These are phyloP conservation scores for Drosophila birchii DNA, from an alignment of 2,888 invertebrate species.

Conservation along the genomic window DNA sequence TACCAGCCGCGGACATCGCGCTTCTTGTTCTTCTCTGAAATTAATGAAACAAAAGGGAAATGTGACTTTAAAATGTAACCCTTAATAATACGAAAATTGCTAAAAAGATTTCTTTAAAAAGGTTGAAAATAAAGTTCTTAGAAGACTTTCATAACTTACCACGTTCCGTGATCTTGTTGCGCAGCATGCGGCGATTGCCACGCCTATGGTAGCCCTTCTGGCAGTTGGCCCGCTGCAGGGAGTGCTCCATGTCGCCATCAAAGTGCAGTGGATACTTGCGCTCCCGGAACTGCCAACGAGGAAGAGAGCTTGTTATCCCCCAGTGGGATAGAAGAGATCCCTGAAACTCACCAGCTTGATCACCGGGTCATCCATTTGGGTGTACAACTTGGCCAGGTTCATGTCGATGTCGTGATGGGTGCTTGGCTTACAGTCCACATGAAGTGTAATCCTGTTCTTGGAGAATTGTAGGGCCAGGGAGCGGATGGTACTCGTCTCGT, in stretches of 20 bases:
- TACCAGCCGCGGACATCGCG: conserved; percentile 85
- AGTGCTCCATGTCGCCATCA: conserved; percentile 83
- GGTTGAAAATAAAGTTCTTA: too few relatives aligned
- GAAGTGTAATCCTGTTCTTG: conserved; percentile 82
- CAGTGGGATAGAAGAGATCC: background rate
- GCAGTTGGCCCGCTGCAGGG: conserved; percentile 84
- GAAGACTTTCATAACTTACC: conserved; percentile 66
- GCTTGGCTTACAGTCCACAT: conserved; percentile 84
- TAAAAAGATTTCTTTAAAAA: too few relatives aligned
- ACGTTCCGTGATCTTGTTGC: conserved; percentile 83
- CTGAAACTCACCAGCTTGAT: conserved; percentile 82
- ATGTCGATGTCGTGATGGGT: conserved; percentile 83
- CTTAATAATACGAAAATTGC: background rate
- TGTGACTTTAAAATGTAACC: background rate
- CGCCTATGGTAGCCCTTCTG: conserved; percentile 83
- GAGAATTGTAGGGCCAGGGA: conserved; percentile 84
- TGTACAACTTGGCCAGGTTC: conserved; percentile 83
- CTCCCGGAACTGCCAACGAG: conserved; percentile 82
- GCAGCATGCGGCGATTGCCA: conserved; percentile 83
- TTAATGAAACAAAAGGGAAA: background rate
- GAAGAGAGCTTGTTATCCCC: background rate
- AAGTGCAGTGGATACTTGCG: conserved; percentile 85
- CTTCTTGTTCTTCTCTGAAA: conserved; percentile 84
- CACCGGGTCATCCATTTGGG: conserved; percentile 85
- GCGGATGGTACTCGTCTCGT: conserved; percentile 84